These are phyloP conservation scores for Eulacestoma nigropectus DNA, from an alignment of 2,113 vertebrate species.

Conservation along the genomic window DNA sequence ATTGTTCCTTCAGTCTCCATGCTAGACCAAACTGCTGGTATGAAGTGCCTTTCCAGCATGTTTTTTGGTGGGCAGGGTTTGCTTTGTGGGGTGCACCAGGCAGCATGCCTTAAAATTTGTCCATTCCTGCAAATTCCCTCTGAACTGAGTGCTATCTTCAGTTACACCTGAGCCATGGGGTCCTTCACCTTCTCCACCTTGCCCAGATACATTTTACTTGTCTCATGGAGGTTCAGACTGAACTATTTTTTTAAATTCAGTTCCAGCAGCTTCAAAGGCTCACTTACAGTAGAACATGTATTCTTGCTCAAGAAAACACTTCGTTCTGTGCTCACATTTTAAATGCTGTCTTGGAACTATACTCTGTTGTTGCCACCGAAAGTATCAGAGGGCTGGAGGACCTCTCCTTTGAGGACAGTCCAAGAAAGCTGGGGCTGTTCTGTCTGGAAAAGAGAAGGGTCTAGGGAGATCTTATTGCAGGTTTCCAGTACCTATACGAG, in stretches of 20 bases:
- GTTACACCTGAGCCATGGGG: background rate
- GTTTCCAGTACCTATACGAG: background rate
- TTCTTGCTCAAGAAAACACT: background rate
- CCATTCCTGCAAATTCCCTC: background rate
- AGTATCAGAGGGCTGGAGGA: background rate
- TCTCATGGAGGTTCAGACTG: background rate
- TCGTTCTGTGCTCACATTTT: background rate
- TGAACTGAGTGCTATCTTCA: background rate
- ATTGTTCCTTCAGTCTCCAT: background rate
- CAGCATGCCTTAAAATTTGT: background rate
- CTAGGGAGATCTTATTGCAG: accelerated
- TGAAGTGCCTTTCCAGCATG: background rate
- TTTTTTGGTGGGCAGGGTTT: background rate
- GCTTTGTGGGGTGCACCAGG: background rate
- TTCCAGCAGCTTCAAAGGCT: background rate
- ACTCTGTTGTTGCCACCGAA: background rate
- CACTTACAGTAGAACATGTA: background rate
- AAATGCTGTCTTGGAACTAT: background rate
- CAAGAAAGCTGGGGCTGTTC: background rate
- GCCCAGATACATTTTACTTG: background rate
- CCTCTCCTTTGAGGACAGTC: background rate
- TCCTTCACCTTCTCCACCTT: background rate
- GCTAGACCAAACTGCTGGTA: background rate
- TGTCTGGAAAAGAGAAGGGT: background rate
- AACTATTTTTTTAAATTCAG: background rate